A percentile compares a stretch with the other conserved stretches of the same genome.
These are phyloP conservation scores for Melikaiella ostensackeni DNA, from an alignment of 2,888 invertebrate genomes.

Conservation along the genomic window DNA sequence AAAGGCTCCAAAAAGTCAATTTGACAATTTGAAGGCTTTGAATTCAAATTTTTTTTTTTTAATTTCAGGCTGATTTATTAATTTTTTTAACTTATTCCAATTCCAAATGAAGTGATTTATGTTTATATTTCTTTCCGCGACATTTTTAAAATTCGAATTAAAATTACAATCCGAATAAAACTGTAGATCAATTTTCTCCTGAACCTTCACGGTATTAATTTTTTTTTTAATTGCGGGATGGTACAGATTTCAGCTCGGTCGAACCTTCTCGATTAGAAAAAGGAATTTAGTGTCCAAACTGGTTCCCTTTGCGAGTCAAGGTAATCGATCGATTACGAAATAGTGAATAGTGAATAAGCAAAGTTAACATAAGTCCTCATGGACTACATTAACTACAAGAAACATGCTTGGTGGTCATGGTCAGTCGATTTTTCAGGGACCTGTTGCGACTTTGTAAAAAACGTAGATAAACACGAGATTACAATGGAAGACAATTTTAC, in stretches of 20 bases:
- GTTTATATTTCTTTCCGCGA: too few species aligned
- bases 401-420: background rate
- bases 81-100: too few species aligned
- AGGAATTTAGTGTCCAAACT: conserved; percentile 17
- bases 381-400: background rate
- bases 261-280: conserved; percentile 19
- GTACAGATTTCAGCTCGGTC: background rate
- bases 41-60: too few species aligned
- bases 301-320: conserved; percentile 21
- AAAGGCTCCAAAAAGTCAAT: too few species aligned
- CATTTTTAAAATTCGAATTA: too few species aligned
- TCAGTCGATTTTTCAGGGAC: background rate
- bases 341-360: conserved; percentile 14
- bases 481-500: background rate
- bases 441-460: background rate
- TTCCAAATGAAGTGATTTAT: too few species aligned
- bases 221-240: background rate
- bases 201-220: too few species aligned
- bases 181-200: too few species aligned
- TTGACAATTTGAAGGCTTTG: too few species aligned
- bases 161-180: too few species aligned
- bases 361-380: conserved; percentile 23
- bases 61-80: too few species aligned
- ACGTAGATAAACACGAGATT: background rate
- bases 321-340: conserved; percentile 27